phyloP scores from a whole-genome alignment of 2,888 invertebrate genomes.

The Seira sanloemensis region DNA sequence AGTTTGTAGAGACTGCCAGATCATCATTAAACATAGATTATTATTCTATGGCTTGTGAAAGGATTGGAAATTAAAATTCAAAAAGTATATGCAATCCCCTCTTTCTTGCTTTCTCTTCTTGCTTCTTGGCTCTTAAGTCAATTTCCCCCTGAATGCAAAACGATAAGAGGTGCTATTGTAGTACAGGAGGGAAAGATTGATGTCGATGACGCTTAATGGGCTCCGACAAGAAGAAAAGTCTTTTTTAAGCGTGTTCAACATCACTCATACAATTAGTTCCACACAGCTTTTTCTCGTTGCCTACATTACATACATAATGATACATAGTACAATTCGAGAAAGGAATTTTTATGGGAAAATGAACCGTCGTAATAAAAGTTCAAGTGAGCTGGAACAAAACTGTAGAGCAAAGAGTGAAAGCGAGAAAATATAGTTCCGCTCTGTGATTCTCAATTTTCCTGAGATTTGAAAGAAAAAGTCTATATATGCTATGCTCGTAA shows the following conservation, averaged over 20 bases:
- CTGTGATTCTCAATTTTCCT: not conserved
- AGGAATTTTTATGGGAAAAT: constrained; percentile 1
- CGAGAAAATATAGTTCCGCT: not conserved
- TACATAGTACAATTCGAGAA: too few species aligned
- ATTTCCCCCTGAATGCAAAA: constrained; percentile 17
- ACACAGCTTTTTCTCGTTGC: not conserved
- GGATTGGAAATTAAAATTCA: constrained; percentile 14
- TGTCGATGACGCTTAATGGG: constrained; percentile 62
- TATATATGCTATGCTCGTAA: not conserved
- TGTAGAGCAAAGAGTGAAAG: constrained; percentile 6
- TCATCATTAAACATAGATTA: constrained; percentile 10
- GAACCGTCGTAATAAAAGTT: not conserved
- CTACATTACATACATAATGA: too few species aligned
- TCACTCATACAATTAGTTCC: constrained; percentile 51
- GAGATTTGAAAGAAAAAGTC: not conserved
- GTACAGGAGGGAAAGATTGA: constrained; percentile 56
- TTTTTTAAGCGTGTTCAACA: constrained; percentile 49
- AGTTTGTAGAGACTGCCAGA: too few species aligned
- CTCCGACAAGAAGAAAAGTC: constrained; percentile 47
- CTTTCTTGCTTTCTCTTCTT: not conserved
- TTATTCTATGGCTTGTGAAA: not conserved
- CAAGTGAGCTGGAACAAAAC: not conserved
- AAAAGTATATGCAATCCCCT: not conserved
- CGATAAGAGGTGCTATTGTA: too few species aligned
- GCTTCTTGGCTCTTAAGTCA: not conserved